Evolutionary conservation across 2,113 vertebrate genomes (phyloP).

Genomic region (Ictidomys tridecemlineatus): DNA sequence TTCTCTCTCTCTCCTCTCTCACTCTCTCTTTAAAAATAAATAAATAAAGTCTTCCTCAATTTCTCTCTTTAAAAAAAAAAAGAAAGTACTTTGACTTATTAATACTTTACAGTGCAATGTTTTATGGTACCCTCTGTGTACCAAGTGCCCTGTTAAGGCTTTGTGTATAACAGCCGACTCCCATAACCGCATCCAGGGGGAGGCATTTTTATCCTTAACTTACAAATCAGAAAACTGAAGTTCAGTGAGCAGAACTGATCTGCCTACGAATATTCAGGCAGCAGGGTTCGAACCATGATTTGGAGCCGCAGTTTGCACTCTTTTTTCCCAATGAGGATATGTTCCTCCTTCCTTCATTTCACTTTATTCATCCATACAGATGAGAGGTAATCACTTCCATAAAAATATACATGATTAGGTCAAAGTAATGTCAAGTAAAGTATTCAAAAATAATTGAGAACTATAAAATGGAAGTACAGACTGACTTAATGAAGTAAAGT

Average conservation of each 20-base stretch:
- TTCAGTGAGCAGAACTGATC: not conserved
- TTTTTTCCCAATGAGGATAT: not conserved
- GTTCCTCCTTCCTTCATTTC: conserved; percentile 1
- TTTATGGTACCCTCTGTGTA: not conserved
- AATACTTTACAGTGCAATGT: not conserved
- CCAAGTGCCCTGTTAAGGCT: not conserved
- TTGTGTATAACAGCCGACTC: not conserved
- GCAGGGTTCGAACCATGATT: not conserved
- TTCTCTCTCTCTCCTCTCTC: no score
- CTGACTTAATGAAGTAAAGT: conserved; percentile 28
- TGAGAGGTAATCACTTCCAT: conserved; percentile 31
- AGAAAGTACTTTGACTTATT: not conserved
- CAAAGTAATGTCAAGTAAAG: conserved; percentile 55
- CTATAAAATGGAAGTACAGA: conserved; percentile 46
- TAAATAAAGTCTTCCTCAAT: no score
- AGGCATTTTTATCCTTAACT: conserved; percentile 10
- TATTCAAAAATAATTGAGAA: conserved; percentile 65
- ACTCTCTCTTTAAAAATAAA: no score
- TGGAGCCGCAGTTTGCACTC: not conserved
- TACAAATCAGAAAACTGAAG: conserved; percentile 39
- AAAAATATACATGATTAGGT: conserved; percentile 46
- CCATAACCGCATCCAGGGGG: not conserved
- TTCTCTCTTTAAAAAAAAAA: no score
- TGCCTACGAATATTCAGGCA: not conserved
- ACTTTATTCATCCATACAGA: not conserved